Percentiles rank a stretch among this genome's conserved stretches.
These are phyloP conservation scores for Zosterops hypoxanthus DNA, from an alignment of 2,113 vertebrate genomes.

Conservation along the genomic window DNA sequence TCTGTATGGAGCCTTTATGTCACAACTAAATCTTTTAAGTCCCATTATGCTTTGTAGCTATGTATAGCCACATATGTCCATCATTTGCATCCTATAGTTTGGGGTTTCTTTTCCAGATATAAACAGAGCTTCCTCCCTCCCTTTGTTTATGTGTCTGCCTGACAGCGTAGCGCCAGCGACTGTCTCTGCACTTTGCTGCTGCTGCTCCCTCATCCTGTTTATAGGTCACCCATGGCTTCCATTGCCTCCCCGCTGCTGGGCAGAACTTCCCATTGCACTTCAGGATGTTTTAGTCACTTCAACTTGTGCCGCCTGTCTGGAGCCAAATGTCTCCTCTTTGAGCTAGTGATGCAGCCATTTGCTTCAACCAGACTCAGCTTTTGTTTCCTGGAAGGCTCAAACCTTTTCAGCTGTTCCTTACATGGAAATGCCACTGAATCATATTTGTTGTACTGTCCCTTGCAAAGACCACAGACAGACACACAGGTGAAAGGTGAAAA, in stretches of 20 bases:
- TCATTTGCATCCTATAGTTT: constrained; percentile 52
- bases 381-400: not conserved
- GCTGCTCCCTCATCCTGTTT: constrained; percentile 78
- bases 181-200: constrained; percentile 32
- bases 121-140: constrained; percentile 69
- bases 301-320: constrained; percentile 44
- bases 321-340: not conserved
- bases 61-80: constrained; percentile 55
- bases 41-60: constrained; percentile 34
- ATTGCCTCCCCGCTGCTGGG: not conserved
- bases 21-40: constrained; percentile 22
- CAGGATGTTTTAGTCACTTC: constrained; percentile 60
- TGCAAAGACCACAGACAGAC: not conserved
- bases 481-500: not conserved
- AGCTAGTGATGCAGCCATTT: not conserved
- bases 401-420: not conserved
- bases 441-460: not conserved
- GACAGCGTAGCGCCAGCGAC: constrained; percentile 57
- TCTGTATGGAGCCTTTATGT: not conserved
- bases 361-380: not conserved
- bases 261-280: constrained; percentile 49
- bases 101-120: constrained; percentile 61
- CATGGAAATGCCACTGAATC: not conserved
- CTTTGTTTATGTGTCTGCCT: constrained; percentile 71
- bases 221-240: constrained; percentile 38